These are phyloP conservation scores for Tribolium castaneum DNA, from an alignment of 1,140 invertebrate species.

Conservation along the genomic window DNA sequence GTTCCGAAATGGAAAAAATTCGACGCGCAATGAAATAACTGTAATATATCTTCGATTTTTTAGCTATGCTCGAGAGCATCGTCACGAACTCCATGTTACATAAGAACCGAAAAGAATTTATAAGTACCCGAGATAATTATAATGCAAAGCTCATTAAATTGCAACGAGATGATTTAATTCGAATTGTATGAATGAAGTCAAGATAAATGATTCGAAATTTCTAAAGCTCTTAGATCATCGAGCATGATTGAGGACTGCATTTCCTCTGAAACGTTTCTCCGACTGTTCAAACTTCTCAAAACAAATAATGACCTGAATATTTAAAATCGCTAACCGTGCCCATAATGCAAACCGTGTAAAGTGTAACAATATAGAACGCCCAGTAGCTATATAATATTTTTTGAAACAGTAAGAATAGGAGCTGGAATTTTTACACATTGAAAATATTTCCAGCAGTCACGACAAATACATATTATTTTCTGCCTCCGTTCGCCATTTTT, in stretches of 20 bases:
- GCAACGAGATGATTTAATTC: no score
- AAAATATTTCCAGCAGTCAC: conserved; percentile 57
- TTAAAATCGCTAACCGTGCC: conserved; percentile 26
- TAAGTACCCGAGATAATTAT: neutral
- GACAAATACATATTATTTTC: conserved; percentile 61
- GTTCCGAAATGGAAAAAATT: conserved; percentile 17
- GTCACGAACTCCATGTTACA: no score
- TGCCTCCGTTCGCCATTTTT: conserved; percentile 57
- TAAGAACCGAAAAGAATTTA: no score
- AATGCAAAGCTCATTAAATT: neutral
- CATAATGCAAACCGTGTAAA: conserved; percentile 10
- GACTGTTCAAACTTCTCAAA: neutral
- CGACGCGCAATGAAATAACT: conserved; percentile 45
- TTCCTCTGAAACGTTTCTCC: neutral
- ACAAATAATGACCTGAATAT: conserved; percentile 28
- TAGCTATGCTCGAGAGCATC: no score
- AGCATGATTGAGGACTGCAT: neutral
- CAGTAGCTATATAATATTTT: conserved; percentile 49
- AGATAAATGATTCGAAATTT: neutral
- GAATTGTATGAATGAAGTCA: neutral
- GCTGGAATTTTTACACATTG: conserved; percentile 49
- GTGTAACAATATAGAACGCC: conserved; percentile 37
- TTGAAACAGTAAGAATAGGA: conserved; percentile 48
- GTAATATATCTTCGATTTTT: conserved; percentile 3
- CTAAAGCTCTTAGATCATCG: neutral